Conservation (phyloP, 2,797 vertebrate genomes). For the Paratrypauchen microcephalus region DNA sequence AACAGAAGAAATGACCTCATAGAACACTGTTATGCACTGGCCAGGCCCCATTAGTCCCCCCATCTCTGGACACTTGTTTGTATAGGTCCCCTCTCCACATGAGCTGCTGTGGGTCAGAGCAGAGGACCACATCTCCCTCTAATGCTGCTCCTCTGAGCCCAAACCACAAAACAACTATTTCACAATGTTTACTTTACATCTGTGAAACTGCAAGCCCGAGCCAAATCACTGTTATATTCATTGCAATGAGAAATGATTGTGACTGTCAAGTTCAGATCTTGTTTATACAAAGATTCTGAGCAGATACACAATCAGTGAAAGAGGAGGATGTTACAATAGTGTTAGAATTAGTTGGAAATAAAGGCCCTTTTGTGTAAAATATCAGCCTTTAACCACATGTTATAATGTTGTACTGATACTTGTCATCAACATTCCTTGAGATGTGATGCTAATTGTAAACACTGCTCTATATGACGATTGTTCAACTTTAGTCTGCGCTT, state of each 20-base stretch:
- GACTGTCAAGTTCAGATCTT: neutral
- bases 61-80: neutral
- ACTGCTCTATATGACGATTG: too few relatives aligned
- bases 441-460: too few relatives aligned
- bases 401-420: neutral
- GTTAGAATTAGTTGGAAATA: neutral
- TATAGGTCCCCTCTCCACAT: slow-evolving; percentile 53
- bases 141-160: slow-evolving; percentile 37
- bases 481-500: too few relatives aligned
- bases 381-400: neutral
- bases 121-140: neutral
- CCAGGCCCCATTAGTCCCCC: neutral
- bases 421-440: too few relatives aligned
- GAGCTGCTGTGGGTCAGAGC: slow-evolving; percentile 68
- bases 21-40: neutral
- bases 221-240: neutral
- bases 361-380: neutral
- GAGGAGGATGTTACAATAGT: neutral
- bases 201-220: neutral
- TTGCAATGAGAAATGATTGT: neutral
- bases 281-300: neutral
- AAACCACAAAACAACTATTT: slow-evolving; percentile 41
- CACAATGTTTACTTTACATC: slow-evolving; percentile 1
- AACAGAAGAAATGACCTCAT: neutral
- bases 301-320: neutral